Conservation (phyloP, 2,797 vertebrate species). For the Stomatorhinus walkeri region DNA sequence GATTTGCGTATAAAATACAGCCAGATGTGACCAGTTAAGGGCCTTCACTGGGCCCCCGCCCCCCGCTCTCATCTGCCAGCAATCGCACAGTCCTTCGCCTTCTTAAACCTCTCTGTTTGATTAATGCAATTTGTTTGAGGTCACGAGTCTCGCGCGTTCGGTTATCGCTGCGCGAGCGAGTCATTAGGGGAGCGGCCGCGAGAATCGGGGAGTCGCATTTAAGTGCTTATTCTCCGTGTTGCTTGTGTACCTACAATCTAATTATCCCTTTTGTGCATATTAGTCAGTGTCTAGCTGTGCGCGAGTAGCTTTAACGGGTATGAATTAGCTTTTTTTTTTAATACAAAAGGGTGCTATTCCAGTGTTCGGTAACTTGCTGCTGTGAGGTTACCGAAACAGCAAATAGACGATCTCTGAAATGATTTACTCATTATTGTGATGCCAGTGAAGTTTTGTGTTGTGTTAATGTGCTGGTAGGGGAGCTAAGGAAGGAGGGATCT, state of each 20-base stretch:
- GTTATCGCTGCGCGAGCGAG: slow-evolving; percentile 32
- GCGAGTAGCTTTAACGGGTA: background rate
- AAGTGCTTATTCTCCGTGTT: slow-evolving; percentile 14
- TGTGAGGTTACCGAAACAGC: background rate
- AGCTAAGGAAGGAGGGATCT: background rate
- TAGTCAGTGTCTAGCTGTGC: background rate
- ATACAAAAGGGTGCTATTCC: background rate
- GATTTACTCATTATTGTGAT: background rate
- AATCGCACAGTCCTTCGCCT: slow-evolving; percentile 11
- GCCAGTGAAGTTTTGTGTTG: background rate
- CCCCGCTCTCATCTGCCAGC: background rate
- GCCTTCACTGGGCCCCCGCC: slow-evolving; percentile 28
- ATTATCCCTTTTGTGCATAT: slow-evolving; percentile 2
- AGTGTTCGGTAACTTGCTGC: background rate
- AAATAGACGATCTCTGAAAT: background rate
- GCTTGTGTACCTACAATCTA: background rate
- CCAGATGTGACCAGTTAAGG: slow-evolving; percentile 52
- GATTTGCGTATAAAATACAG: slow-evolving; percentile 67
- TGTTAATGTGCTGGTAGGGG: background rate
- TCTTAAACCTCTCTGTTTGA: slow-evolving; percentile 37
- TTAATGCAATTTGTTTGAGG: slow-evolving; percentile 39
- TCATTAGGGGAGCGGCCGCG: slow-evolving; percentile 28
- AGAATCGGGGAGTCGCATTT: slow-evolving; percentile 15
- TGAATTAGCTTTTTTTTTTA: background rate
- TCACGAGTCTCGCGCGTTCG: slow-evolving; percentile 29